Evolutionary conservation across 1,140 invertebrate genomes (phyloP).

Genomic region (Paramacrobiotus metropolitanus): DNA sequence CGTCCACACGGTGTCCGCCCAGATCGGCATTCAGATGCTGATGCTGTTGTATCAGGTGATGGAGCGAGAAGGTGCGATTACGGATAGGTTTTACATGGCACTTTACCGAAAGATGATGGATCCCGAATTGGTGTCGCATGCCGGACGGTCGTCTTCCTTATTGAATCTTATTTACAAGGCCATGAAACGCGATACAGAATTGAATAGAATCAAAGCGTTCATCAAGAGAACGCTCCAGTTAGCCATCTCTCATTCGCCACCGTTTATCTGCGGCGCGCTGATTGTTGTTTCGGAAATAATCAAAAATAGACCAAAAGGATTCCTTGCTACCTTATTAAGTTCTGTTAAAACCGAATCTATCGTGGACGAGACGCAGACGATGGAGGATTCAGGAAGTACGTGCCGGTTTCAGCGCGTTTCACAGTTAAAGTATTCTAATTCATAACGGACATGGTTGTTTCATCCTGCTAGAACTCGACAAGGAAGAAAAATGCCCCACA

Average conservation of each 20-base stretch:
- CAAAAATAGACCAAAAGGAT: conserved; percentile 16
- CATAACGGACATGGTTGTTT: neutral
- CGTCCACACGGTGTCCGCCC: conserved; percentile 50
- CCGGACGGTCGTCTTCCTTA: conserved; percentile 51
- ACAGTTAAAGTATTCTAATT: neutral
- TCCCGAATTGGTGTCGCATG: conserved; percentile 37
- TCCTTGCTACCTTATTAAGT: conserved; percentile 19
- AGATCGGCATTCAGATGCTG: conserved; percentile 60
- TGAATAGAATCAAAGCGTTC: conserved; percentile 49
- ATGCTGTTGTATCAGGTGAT: conserved; percentile 60
- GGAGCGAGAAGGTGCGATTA: conserved; percentile 28
- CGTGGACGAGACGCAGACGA: conserved; percentile 22
- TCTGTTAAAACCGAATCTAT: conserved; percentile 16
- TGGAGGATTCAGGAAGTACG: conserved; percentile 20
- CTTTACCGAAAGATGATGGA: conserved; percentile 67
- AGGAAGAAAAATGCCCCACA: conserved; percentile 25
- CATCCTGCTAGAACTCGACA: neutral
- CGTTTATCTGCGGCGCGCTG: conserved; percentile 46
- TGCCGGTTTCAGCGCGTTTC: neutral
- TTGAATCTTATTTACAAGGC: conserved; percentile 67
- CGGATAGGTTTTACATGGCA: conserved; percentile 55
- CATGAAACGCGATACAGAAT: conserved; percentile 47
- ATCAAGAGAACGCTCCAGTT: conserved; percentile 51
- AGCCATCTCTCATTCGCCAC: conserved; percentile 27
- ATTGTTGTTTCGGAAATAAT: conserved; percentile 48